These are phyloP conservation scores for Cepphus grylle DNA, from an alignment of 2,113 vertebrate species.

Conservation along the genomic window DNA sequence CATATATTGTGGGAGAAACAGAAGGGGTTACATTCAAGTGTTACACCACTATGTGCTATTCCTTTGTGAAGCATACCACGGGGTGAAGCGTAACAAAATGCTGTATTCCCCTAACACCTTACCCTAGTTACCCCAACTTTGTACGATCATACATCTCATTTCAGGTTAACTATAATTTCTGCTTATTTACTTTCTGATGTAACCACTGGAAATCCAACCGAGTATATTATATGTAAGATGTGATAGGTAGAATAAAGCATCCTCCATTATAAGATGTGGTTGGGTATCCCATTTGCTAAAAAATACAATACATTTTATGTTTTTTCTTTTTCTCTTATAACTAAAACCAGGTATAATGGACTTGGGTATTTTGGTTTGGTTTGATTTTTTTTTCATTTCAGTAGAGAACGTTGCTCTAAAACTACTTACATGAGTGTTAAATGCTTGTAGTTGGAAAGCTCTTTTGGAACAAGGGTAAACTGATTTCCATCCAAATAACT, in stretches of 20 bases:
- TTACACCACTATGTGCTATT: not conserved
- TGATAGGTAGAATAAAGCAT: not conserved
- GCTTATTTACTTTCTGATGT: not conserved
- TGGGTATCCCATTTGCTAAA: not conserved
- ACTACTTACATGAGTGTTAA: slow-evolving; percentile 96
- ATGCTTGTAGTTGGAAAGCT: slow-evolving; percentile 95
- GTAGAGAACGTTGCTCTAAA: not conserved
- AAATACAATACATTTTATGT: not conserved
- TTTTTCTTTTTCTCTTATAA: not conserved
- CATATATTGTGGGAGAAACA: not conserved
- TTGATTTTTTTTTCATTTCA: not conserved
- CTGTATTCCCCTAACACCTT: not conserved
- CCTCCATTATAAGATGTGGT: not conserved
- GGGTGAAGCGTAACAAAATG: not conserved
- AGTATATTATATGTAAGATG: not conserved
- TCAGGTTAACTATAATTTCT: not conserved
- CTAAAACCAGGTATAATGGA: not conserved
- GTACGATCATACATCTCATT: not conserved
- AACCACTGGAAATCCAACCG: not conserved
- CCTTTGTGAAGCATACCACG: not conserved
- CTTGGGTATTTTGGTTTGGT: not conserved
- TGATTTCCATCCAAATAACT: slow-evolving; percentile 98
- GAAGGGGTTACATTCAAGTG: not conserved
- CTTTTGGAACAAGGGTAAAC: slow-evolving; percentile 93
- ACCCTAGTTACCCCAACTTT: not conserved